These are phyloP conservation scores for Enteromius viviparus DNA, from an alignment of 2,797 vertebrate genomes.

Conservation along the genomic window DNA sequence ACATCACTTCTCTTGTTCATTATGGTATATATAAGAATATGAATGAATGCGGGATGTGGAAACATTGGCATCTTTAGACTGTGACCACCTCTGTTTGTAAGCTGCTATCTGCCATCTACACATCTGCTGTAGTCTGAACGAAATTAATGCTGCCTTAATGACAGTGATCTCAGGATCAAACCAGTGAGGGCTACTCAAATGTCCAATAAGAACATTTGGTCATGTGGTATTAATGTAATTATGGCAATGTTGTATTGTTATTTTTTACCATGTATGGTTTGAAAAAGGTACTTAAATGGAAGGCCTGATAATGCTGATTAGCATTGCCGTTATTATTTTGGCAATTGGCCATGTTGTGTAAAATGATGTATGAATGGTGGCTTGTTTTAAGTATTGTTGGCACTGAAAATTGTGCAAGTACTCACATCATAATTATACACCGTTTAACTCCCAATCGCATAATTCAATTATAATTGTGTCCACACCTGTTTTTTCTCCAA, in stretches of 20 bases:
- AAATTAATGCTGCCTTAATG: constrained; percentile 76
- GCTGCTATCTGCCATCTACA: constrained; percentile 57
- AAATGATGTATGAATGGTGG: background rate
- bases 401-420: constrained; percentile 5
- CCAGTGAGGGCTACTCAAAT: constrained; percentile 74
- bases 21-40: too few species aligned
- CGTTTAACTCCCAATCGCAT: background rate
- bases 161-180: constrained; percentile 77
- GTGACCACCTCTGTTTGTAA: constrained; percentile 57
- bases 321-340: constrained; percentile 5
- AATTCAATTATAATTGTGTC: constrained; percentile 14
- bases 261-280: constrained; percentile 9
- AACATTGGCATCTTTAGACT: background rate
- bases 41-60: background rate
- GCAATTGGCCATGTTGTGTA: background rate
- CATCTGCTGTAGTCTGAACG: constrained; percentile 63
- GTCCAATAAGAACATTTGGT: constrained; percentile 40
- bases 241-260: constrained; percentile 8
- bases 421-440: background rate
- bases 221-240: constrained; percentile 44
- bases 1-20: background rate
- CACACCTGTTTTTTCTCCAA: constrained; percentile 1
- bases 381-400: background rate
- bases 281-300: background rate
- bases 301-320: background rate